These are phyloP conservation scores for Pachydiplax longipennis DNA, from an alignment of 2,888 invertebrate genomes.

Conservation along the genomic window DNA sequence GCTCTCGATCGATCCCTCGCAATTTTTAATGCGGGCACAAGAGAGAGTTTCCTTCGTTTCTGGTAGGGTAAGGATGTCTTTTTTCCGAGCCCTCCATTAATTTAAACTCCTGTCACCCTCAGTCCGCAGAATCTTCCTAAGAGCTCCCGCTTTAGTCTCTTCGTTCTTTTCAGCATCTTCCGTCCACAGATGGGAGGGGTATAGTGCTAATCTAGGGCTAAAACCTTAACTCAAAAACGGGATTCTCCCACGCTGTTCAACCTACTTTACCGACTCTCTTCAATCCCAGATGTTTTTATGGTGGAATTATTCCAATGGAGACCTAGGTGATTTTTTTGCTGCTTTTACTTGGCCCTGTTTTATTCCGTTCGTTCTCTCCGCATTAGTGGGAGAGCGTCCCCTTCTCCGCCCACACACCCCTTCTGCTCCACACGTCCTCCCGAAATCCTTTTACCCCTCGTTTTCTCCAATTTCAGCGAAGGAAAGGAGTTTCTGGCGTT, in stretches of 20 bases:
- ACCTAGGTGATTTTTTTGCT: neutral
- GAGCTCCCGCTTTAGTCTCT: constrained; percentile 17
- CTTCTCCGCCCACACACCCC: neutral
- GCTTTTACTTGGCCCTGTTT: neutral
- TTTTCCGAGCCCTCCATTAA: constrained; percentile 26
- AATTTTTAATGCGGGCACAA: neutral
- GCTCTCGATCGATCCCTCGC: neutral
- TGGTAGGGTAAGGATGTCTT: neutral
- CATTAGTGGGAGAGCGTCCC: neutral
- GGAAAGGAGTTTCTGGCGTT: neutral
- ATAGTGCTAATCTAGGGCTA: constrained; percentile 5
- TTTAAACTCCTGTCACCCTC: constrained; percentile 36
- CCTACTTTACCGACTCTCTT: neutral
- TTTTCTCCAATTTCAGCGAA: neutral
- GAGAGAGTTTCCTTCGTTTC: neutral
- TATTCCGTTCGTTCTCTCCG: constrained; percentile 1
- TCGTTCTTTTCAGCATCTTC: constrained; percentile 44
- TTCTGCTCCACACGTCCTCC: neutral
- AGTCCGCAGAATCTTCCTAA: constrained; percentile 26
- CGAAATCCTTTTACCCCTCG: neutral
- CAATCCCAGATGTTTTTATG: neutral
- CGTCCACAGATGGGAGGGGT: neutral
- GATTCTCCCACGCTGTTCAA: neutral
- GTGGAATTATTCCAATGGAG: neutral
- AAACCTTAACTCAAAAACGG: constrained; percentile 6